Percentiles rank a stretch among this genome's conserved stretches.
These are phyloP conservation scores for Cacatua alba DNA, from an alignment of 2,113 vertebrate genomes.

Conservation along the genomic window DNA sequence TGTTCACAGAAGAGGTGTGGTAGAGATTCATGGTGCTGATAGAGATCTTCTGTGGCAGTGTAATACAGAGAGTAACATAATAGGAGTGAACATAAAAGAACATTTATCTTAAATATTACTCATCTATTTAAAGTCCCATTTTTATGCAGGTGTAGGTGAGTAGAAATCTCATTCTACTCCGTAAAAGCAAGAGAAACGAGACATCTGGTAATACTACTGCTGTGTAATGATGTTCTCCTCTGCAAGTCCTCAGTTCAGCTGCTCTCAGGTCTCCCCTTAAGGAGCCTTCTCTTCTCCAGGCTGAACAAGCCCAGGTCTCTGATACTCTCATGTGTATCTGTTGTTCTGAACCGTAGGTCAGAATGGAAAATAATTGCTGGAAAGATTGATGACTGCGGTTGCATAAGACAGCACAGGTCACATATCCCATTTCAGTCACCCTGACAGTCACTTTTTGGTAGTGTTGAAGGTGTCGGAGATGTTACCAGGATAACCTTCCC, in stretches of 20 bases:
- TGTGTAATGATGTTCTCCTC: background rate
- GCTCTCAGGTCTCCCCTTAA: background rate
- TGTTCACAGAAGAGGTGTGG: fast-evolving
- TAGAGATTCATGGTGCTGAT: background rate
- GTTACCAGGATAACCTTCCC: background rate
- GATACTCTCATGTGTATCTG: background rate
- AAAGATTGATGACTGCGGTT: background rate
- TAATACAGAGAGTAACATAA: background rate
- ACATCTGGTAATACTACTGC: background rate
- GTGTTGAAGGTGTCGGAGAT: fast-evolving
- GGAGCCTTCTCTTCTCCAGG: background rate
- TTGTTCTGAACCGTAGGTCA: background rate
- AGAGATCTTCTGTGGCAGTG: background rate
- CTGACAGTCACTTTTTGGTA: fast-evolving
- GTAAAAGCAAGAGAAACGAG: background rate
- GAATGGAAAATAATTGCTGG: background rate
- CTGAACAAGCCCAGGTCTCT: background rate
- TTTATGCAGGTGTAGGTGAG: background rate
- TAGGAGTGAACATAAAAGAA: background rate
- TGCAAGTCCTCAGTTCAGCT: background rate
- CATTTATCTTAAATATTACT: background rate
- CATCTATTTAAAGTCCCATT: background rate
- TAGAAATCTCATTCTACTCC: background rate
- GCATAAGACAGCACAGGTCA: background rate
- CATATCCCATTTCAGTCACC: fast-evolving